Evolutionary conservation across 2,113 vertebrate species (phyloP).

Genomic region (Diadophis punctatus): DNA sequence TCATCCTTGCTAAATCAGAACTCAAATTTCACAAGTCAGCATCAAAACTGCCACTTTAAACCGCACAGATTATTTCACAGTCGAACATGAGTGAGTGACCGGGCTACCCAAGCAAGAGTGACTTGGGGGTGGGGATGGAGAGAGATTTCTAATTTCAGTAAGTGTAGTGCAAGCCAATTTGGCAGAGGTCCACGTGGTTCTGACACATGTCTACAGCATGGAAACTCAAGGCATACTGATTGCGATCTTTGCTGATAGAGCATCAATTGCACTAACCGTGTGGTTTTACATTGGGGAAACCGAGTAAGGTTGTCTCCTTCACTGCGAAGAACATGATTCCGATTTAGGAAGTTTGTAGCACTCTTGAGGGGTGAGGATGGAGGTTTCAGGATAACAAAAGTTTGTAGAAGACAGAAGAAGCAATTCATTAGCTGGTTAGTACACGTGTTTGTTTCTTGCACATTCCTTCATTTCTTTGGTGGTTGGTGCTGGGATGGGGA

Average conservation of each 20-base stretch:
- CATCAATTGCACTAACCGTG: slow-evolving; percentile 74
- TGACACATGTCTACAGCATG: slow-evolving; percentile 79
- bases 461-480: neutral
- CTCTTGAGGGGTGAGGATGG: neutral
- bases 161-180: slow-evolving; percentile 65
- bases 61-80: slow-evolving; percentile 65
- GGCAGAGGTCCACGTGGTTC: slow-evolving; percentile 74
- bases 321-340: neutral
- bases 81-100: slow-evolving; percentile 75
- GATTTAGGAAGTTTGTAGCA: neutral
- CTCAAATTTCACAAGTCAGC: slow-evolving; percentile 72
- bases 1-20: slow-evolving; percentile 69
- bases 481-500: neutral
- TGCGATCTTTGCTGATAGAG: slow-evolving; percentile 74
- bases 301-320: slow-evolving; percentile 46
- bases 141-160: slow-evolving; percentile 74
- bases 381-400: neutral
- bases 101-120: slow-evolving; percentile 70
- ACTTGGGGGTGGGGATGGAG: too few relatives aligned
- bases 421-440: neutral
- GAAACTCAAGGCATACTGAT: slow-evolving; percentile 74
- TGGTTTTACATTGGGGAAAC: slow-evolving; percentile 81
- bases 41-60: slow-evolving; percentile 65
- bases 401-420: neutral
- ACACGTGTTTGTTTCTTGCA: neutral